phyloP scores from a whole-genome alignment of 2,113 vertebrate genomes.

The Passer domesticus region DNA sequence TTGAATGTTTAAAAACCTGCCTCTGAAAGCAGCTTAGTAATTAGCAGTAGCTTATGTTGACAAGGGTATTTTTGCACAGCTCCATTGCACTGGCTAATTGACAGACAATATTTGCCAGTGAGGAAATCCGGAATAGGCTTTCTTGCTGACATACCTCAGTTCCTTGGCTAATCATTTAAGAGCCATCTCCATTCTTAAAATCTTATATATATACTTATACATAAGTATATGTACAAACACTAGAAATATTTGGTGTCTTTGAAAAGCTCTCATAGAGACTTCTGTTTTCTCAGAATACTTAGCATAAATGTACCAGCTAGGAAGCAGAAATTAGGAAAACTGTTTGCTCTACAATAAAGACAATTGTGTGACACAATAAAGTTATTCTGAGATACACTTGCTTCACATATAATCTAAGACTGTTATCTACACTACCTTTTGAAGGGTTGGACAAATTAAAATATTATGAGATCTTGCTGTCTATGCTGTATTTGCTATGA shows the following conservation, averaged over 20 bases:
- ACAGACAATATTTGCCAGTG: neutral
- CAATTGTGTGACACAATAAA: neutral
- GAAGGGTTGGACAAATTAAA: constrained; percentile 30
- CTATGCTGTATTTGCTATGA: neutral
- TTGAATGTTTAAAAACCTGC: neutral
- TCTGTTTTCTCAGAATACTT: neutral
- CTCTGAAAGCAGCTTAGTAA: neutral
- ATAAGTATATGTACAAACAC: neutral
- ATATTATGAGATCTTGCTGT: constrained; percentile 28
- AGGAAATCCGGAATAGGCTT: neutral
- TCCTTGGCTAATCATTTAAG: neutral
- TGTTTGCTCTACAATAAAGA: constrained; percentile 14
- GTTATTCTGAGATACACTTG: neutral
- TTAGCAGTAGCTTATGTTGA: neutral
- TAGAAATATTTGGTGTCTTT: neutral
- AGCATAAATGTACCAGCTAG: neutral
- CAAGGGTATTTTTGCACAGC: neutral
- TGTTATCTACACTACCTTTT: neutral
- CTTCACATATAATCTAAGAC: neutral
- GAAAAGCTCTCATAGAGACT: neutral
- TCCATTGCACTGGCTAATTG: neutral
- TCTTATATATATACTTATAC: neutral
- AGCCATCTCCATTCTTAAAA: neutral
- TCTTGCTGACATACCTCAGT: neutral
- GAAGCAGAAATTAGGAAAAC: constrained; percentile 27